Evolutionary conservation across 1,140 invertebrate genomes (phyloP).

Genomic region (Drosophila chauvacae): DNA sequence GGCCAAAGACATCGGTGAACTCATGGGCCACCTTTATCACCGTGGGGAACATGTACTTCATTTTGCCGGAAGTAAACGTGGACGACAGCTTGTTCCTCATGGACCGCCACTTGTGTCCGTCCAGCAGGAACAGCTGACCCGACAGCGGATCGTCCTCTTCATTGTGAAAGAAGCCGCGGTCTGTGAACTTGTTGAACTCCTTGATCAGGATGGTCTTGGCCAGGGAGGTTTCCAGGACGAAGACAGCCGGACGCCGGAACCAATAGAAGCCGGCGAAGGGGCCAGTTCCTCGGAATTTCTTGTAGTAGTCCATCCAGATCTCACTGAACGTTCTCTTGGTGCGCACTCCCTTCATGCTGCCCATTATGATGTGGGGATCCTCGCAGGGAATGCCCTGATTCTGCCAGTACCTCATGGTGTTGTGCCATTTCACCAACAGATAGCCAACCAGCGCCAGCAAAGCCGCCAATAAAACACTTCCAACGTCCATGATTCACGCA

Average conservation of each 20-base stretch:
- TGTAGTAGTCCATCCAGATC: conserved; percentile 64
- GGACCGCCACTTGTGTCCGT: conserved; percentile 85
- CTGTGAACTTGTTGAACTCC: conserved; percentile 86
- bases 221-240: conserved; percentile 86
- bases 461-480: conserved; percentile 31
- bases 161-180: conserved; percentile 85
- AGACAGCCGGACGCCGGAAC: conserved; percentile 84
- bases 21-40: conserved; percentile 75
- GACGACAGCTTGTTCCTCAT: conserved; percentile 86
- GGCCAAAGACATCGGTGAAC: conserved; percentile 64
- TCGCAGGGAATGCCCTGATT: conserved; percentile 84
- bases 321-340: conserved; percentile 42
- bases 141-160: conserved; percentile 85
- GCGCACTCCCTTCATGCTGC: conserved; percentile 64
- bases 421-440: conserved; percentile 27
- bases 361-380: conserved; percentile 71
- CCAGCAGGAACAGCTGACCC: conserved; percentile 84
- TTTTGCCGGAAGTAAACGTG: conserved; percentile 87
- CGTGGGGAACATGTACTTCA: conserved; percentile 86
- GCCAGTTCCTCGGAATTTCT: conserved; percentile 69
- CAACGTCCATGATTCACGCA: conserved; percentile 35
- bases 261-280: conserved; percentile 84
- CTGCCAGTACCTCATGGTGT: conserved; percentile 79
- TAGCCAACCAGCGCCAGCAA: conserved; percentile 43
- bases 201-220: conserved; percentile 87